Conservation (phyloP, 2,797 vertebrate species). For the Gymnothorax javanicus region DNA sequence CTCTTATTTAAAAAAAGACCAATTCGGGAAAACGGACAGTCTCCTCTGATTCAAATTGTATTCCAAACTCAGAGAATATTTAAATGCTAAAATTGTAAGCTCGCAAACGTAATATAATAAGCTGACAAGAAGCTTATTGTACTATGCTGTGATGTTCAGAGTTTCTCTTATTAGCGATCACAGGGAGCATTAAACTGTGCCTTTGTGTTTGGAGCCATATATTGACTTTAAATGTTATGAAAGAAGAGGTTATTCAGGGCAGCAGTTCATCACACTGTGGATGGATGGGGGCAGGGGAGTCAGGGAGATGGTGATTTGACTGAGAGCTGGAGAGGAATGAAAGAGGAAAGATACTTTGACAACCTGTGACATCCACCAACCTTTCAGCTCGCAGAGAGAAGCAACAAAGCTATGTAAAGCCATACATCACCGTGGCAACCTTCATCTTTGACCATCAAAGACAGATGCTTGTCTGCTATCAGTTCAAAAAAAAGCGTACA, state of each 20-base stretch:
- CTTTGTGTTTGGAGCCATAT: constrained; percentile 72
- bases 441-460: constrained; percentile 35
- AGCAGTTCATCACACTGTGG: constrained; percentile 57
- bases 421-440: constrained; percentile 52
- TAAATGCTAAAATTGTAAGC: constrained; percentile 86
- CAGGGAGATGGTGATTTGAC: constrained; percentile 55
- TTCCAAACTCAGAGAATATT: constrained; percentile 68
- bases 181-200: constrained; percentile 75
- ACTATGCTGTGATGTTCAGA: constrained; percentile 83
- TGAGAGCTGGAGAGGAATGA: constrained; percentile 43
- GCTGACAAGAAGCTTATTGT: constrained; percentile 82
- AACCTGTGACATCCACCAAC: constrained; percentile 50
- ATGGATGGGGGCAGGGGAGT: constrained; percentile 54
- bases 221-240: constrained; percentile 63
- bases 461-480: not conserved
- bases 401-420: constrained; percentile 43
- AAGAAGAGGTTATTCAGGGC: constrained; percentile 72
- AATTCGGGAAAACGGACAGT: constrained; percentile 65
- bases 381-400: constrained; percentile 55
- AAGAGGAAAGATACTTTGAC: constrained; percentile 50
- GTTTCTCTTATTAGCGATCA: constrained; percentile 81
- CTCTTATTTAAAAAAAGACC: constrained; percentile 59
- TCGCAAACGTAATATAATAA: constrained; percentile 85
- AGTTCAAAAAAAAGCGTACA: not conserved
- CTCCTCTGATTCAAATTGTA: constrained; percentile 75